Evolutionary conservation across 2,797 vertebrate genomes (phyloP).

Genomic region (Melanotaenia maccullochi): DNA sequence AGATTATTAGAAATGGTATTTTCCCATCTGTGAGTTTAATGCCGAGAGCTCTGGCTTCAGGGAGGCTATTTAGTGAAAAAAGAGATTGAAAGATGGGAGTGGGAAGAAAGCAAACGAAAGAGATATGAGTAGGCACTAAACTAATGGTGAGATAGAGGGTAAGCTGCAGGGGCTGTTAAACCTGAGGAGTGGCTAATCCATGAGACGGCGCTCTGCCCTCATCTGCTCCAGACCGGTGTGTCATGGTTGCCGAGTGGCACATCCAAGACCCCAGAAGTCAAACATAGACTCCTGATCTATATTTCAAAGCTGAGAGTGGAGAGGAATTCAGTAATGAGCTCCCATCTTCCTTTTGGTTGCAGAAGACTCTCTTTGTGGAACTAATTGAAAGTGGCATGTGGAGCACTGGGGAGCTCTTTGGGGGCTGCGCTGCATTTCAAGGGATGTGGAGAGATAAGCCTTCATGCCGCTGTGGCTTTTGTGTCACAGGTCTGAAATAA

Average conservation of each 20-base stretch:
- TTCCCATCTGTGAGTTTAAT: conserved; percentile 66
- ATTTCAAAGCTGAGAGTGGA: conserved; percentile 79
- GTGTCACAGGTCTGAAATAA: conserved; percentile 74
- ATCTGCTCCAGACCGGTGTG: conserved; percentile 59
- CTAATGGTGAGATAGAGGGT: conserved; percentile 59
- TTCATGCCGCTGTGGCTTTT: conserved; percentile 55
- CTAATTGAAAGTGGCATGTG: conserved; percentile 85
- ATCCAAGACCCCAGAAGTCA: conserved; percentile 59
- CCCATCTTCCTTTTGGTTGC: conserved; percentile 77
- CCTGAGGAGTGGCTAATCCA: conserved; percentile 68
- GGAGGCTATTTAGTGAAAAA: conserved; percentile 55
- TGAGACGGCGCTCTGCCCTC: conserved; percentile 53
- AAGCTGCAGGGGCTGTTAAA: conserved; percentile 64
- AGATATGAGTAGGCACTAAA: conserved; percentile 32
- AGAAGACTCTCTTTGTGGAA: conserved; percentile 83
- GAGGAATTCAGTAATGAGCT: conserved; percentile 85
- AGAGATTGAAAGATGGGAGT: conserved; percentile 29
- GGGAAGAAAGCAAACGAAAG: conserved; percentile 35
- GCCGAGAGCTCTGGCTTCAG: conserved; percentile 54
- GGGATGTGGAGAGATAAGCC: conserved; percentile 69
- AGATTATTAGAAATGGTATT: conserved; percentile 68
- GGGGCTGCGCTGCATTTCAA: conserved; percentile 70
- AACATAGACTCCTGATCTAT: conserved; percentile 78
- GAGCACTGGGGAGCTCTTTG: conserved; percentile 76
- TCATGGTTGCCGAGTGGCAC: conserved; percentile 42